Conservation (phyloP, 1,140 invertebrate species). For the Ostrea edulis region DNA sequence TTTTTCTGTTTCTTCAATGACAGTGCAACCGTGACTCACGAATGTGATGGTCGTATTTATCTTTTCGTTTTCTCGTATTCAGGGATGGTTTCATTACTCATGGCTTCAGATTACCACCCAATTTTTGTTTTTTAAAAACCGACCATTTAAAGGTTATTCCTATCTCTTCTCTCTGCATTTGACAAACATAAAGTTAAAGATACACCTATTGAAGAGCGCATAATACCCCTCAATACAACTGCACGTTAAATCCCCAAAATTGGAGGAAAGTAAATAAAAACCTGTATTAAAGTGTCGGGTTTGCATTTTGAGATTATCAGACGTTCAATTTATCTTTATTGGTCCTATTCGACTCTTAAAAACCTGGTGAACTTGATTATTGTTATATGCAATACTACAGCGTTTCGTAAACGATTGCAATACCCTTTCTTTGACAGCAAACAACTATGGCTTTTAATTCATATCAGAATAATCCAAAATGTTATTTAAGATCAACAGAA, state of each 20-base stretch:
- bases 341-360: background rate
- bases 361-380: no score
- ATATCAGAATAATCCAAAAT: no score
- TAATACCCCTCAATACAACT: background rate
- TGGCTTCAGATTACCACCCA: background rate
- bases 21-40: background rate
- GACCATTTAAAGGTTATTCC: background rate
- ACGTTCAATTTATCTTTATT: background rate
- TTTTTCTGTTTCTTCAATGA: no score
- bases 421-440: no score
- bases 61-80: background rate
- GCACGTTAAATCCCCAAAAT: background rate
- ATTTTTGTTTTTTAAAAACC: background rate
- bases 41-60: background rate
- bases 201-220: background rate
- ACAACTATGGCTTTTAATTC: no score
- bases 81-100: background rate
- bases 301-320: background rate
- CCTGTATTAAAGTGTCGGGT: constrained; percentile 1
- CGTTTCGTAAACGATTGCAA: no score
- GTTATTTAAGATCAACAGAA: background rate
- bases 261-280: constrained; percentile 6
- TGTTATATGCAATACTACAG: no score
- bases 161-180: background rate
- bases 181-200: constrained; percentile 7